Evolutionary conservation across 2,797 vertebrate genomes (phyloP).

Genomic region (Pyrocephalus nanus): DNA sequence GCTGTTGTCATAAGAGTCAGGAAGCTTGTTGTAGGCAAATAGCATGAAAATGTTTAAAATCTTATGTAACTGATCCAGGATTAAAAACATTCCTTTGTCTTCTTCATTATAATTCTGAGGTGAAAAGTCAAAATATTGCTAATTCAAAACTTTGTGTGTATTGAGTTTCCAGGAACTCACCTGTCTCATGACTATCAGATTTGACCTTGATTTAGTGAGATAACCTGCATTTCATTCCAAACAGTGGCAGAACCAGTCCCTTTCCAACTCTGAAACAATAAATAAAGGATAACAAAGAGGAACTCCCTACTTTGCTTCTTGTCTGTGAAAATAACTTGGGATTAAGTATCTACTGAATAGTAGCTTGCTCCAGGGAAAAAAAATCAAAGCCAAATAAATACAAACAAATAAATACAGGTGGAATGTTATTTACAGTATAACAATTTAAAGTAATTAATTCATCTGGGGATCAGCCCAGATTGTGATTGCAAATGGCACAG

Average conservation of each 20-base stretch:
- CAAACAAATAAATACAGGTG: not conserved
- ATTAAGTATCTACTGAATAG: not conserved
- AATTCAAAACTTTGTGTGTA: not conserved
- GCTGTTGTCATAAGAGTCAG: not conserved
- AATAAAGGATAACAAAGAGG: not conserved
- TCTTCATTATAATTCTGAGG: not conserved
- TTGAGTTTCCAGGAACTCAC: not conserved
- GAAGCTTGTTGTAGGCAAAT: not conserved
- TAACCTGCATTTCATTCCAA: not conserved
- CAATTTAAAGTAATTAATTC: not conserved
- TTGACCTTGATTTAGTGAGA: slow-evolving; percentile 9
- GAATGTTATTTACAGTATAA: not conserved
- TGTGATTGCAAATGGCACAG: not conserved
- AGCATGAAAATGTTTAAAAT: not conserved
- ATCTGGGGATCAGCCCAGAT: not conserved
- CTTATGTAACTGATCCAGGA: not conserved
- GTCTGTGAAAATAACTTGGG: not conserved
- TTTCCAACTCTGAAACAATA: slow-evolving; percentile 7
- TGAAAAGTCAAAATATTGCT: not conserved
- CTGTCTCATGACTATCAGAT: not conserved
- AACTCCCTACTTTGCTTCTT: not conserved
- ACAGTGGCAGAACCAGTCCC: not conserved
- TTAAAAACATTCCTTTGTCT: not conserved
- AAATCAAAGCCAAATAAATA: not conserved
- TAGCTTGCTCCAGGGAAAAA: not conserved